Conservation (phyloP, 2,113 vertebrate genomes). For the Eclectus roratus region DNA sequence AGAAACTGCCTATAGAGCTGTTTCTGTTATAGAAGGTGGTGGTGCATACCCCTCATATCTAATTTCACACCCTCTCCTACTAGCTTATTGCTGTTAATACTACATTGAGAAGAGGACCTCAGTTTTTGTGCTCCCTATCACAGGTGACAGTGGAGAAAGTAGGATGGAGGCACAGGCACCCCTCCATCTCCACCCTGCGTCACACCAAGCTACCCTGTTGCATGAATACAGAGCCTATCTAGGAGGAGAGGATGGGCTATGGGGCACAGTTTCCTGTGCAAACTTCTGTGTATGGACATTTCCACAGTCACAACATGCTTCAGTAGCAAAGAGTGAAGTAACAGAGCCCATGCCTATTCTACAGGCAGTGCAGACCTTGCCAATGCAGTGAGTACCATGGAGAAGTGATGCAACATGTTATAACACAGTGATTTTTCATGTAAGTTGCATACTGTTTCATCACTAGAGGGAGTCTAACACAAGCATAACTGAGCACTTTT, state of each 20-base stretch:
- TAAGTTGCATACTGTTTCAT: accelerated
- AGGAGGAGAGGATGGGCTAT: not conserved
- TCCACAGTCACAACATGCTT: too few relatives aligned
- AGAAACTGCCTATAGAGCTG: not conserved
- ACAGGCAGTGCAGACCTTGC: not conserved
- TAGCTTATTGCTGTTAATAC: not conserved
- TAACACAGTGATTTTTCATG: accelerated
- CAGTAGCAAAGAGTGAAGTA: accelerated
- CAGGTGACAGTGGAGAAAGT: not conserved
- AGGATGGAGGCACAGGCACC: not conserved
- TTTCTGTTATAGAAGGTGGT: not conserved
- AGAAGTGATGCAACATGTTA: accelerated
- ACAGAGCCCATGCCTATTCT: accelerated
- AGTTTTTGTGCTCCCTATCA: not conserved
- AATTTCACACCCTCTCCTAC: not conserved
- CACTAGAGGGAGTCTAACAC: conserved; percentile 30
- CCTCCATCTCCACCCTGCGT: not conserved
- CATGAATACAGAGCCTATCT: not conserved
- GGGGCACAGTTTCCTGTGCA: not conserved
- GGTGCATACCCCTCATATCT: not conserved
- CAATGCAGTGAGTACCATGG: accelerated
- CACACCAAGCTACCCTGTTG: accelerated
- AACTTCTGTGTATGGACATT: not conserved
- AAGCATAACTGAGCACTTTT: not conserved
- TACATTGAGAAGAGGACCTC: not conserved